phyloP scores from a whole-genome alignment of 2,113 vertebrate genomes.

The Atractosteus spatula region DNA sequence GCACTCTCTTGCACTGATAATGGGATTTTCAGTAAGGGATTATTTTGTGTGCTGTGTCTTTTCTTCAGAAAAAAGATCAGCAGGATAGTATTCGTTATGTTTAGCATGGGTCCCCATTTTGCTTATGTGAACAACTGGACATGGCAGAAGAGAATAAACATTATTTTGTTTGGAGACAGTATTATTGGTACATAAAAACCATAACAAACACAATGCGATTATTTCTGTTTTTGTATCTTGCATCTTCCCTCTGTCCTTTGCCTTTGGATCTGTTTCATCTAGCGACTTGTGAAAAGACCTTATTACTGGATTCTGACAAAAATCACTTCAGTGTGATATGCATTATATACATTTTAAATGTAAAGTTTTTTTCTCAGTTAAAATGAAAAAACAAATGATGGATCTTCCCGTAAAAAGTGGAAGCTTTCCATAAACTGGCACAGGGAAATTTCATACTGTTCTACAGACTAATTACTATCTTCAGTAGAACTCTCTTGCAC shows the following conservation, averaged over 20 bases:
- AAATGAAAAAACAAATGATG: too few species aligned
- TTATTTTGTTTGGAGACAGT: neutral
- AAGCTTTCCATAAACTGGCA: neutral
- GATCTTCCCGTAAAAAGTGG: too few species aligned
- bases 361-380: too few species aligned
- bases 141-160: neutral
- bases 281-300: too few species aligned
- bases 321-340: too few species aligned
- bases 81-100: neutral
- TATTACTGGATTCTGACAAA: too few species aligned
- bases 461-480: neutral
- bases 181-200: neutral
- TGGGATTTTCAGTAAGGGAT: neutral
- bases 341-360: too few species aligned
- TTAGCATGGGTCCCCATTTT: neutral
- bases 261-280: too few species aligned
- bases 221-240: too few species aligned
- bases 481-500: neutral
- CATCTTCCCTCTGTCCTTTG: too few species aligned
- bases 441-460: neutral
- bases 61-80: neutral
- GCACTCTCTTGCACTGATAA: neutral
- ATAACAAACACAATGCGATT: too few species aligned
- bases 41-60: neutral
- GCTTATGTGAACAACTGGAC: neutral